These are phyloP conservation scores for Cerceris rybyensis DNA, from an alignment of 2,888 invertebrate genomes.

Conservation along the genomic window DNA sequence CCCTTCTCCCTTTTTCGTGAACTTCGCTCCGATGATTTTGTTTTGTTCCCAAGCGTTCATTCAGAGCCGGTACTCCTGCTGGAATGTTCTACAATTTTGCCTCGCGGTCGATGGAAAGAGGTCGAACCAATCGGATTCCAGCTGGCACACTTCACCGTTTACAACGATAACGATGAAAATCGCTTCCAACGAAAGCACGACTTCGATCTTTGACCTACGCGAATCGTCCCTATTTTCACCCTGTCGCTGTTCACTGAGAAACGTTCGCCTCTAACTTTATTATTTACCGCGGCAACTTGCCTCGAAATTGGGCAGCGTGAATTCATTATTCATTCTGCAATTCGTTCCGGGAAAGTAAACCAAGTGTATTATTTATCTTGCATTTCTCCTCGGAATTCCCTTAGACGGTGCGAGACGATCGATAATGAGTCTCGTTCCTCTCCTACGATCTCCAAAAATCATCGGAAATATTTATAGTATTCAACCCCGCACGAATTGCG, in stretches of 20 bases:
- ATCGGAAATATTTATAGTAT: no score
- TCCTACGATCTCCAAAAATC: no score
- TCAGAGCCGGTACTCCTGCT: no score
- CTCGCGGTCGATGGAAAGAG: no score
- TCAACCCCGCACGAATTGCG: no score
- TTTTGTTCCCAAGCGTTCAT: neutral
- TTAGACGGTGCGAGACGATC: neutral
- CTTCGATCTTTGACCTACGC: no score
- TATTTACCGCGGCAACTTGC: conserved; percentile 5
- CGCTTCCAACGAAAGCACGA: no score
- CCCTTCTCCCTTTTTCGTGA: neutral
- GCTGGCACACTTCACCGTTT: no score
- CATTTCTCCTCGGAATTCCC: neutral
- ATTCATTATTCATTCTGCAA: neutral
- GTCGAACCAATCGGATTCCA: no score
- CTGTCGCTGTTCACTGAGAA: neutral
- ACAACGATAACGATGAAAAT: no score
- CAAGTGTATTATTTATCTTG: neutral
- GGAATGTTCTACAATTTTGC: no score
- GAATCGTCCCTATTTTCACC: no score
- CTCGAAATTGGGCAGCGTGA: conserved; percentile 4
- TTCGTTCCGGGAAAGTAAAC: neutral
- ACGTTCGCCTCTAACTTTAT: conserved; percentile 1
- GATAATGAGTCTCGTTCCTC: neutral
- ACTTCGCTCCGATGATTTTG: neutral